Conservation (phyloP, 2,113 vertebrate species). For the Gavia stellata region DNA sequence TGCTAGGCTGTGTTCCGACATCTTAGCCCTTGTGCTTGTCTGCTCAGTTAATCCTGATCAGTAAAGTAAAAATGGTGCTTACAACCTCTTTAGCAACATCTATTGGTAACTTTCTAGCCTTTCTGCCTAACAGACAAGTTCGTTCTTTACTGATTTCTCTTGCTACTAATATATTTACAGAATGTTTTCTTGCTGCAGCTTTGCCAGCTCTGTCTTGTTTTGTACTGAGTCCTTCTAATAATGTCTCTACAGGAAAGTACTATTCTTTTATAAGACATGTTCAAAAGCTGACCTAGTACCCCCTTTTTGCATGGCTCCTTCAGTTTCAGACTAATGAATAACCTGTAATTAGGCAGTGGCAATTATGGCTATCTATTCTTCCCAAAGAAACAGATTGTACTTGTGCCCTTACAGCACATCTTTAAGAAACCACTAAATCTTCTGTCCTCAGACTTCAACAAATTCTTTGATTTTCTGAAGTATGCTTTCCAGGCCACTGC, state of each 20-base stretch:
- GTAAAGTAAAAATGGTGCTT: neutral
- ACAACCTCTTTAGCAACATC: neutral
- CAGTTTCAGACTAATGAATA: slow-evolving; percentile 33
- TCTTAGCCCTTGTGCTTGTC: neutral
- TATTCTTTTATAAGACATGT: neutral
- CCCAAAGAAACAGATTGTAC: slow-evolving; percentile 8
- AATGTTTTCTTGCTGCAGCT: neutral
- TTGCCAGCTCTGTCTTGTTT: neutral
- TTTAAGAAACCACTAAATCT: slow-evolving; percentile 13
- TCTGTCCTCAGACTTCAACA: neutral
- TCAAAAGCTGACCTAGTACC: slow-evolving; percentile 19
- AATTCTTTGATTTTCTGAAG: slow-evolving; percentile 50
- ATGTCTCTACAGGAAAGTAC: neutral
- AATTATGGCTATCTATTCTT: slow-evolving; percentile 32
- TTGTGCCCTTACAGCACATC: neutral
- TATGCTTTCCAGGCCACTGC: neutral
- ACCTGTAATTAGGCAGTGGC: slow-evolving; percentile 32
- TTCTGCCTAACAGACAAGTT: neutral
- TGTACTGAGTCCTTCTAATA: neutral
- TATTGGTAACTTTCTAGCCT: neutral
- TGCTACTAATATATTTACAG: neutral
- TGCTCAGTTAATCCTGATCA: neutral
- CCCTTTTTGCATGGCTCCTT: neutral
- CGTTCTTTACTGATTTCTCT: neutral
- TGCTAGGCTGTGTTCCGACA: neutral